A percentile compares a stretch with the other conserved stretches of the same genome.
Conservation (phyloP, 2,797 vertebrate species). For the Zenarchopterus dispar region DNA sequence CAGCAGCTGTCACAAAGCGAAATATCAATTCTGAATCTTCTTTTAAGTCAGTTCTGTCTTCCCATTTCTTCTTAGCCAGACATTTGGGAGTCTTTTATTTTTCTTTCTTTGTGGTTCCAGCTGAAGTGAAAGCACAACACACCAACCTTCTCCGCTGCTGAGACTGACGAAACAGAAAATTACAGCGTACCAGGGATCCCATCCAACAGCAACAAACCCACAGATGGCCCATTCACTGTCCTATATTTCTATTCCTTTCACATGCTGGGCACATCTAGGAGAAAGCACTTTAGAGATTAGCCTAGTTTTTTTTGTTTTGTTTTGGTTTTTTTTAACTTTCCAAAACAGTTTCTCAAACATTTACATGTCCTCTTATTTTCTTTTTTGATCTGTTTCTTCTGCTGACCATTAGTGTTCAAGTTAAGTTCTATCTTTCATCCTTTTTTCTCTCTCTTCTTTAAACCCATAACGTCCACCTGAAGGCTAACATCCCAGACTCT, state of each 20-base stretch:
- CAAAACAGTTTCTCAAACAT: too few species aligned
- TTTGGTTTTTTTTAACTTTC: too few species aligned
- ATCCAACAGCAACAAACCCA: not conserved
- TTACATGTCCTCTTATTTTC: too few species aligned
- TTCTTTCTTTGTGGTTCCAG: not conserved
- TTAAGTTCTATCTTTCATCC: too few species aligned
- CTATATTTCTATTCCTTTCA: not conserved
- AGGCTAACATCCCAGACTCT: not conserved
- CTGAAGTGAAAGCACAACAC: too few species aligned
- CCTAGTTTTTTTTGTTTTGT: not conserved
- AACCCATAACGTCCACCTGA: not conserved
- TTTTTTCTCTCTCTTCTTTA: too few species aligned
- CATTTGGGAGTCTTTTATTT: too few species aligned
- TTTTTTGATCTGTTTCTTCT: too few species aligned
- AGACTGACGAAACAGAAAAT: not conserved
- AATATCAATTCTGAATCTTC: too few species aligned
- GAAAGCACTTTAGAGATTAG: constrained; percentile 3
- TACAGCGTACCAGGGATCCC: not conserved
- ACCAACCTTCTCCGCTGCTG: not conserved
- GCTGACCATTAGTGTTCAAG: too few species aligned
- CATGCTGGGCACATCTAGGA: constrained; percentile 13
- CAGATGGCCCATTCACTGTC: not conserved
- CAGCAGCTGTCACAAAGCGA: not conserved
- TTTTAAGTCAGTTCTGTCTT: too few species aligned
- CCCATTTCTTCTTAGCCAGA: too few species aligned